A percentile compares a stretch with the other conserved stretches of the same genome.
phyloP scores from a whole-genome alignment of 2,797 vertebrate genomes.

The Sorex maritimensis region DNA sequence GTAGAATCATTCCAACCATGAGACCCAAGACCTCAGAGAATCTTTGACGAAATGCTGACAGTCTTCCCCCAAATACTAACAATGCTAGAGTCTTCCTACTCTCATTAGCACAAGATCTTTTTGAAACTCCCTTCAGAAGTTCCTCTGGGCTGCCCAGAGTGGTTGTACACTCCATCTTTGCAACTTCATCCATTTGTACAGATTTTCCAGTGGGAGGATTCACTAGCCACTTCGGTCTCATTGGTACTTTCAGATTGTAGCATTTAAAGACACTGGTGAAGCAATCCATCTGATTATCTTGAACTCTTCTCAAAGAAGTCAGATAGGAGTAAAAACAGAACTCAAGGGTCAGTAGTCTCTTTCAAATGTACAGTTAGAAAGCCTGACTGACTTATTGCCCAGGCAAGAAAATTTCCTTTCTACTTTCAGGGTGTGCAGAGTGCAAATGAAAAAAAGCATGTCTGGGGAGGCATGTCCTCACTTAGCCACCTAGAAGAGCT shows the following conservation, averaged over 20 bases:
- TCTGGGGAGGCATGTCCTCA: background rate
- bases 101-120: background rate
- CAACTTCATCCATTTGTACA: background rate
- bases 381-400: background rate
- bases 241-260: background rate
- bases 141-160: background rate
- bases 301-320: conserved; percentile 12
- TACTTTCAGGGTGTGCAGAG: background rate
- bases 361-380: conserved; percentile 7
- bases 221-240: background rate
- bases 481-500: background rate
- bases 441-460: background rate
- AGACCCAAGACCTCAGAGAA: conserved; percentile 28
- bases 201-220: background rate
- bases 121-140: conserved; percentile 27
- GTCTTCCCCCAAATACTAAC: background rate
- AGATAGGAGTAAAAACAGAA: background rate
- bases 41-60: conserved; percentile 50
- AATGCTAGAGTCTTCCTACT: background rate
- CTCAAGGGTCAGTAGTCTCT: background rate
- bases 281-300: background rate
- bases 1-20: conserved; percentile 25
- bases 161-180: background rate
- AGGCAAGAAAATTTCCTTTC: conserved; percentile 51
- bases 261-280: background rate